A percentile compares a stretch with the other conserved stretches of the same genome.
Evolutionary conservation across 2,888 invertebrate genomes (phyloP).

Genomic region (Mechanitis mazaeus): DNA sequence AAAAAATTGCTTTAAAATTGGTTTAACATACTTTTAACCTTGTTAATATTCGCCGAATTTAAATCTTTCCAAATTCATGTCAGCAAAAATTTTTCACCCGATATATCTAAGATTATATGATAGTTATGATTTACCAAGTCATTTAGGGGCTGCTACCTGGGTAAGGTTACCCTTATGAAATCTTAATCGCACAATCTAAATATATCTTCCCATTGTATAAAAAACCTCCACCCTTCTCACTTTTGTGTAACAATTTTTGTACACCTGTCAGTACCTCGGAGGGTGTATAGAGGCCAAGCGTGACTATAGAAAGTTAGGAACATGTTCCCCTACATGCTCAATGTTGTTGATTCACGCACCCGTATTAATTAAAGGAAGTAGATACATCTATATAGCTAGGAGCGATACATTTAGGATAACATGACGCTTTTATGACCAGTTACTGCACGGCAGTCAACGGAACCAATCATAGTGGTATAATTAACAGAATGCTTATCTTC

Average conservation of each 20-base stretch:
- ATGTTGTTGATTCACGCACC: slow-evolving; percentile 47
- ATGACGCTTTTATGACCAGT: slow-evolving; percentile 28
- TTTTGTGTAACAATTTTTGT: slow-evolving; percentile 23
- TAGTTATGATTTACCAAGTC: neutral
- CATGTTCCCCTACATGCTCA: slow-evolving; percentile 42
- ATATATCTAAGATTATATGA: neutral
- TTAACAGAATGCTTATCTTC: slow-evolving; percentile 39
- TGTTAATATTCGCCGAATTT: too few relatives aligned
- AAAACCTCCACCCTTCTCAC: slow-evolving; percentile 12
- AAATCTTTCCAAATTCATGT: too few relatives aligned
- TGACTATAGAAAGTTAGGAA: slow-evolving; percentile 54
- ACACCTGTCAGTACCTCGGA: slow-evolving; percentile 42
- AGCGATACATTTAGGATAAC: slow-evolving; percentile 33
- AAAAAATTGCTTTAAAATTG: too few relatives aligned
- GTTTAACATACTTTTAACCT: too few relatives aligned
- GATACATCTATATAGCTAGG: slow-evolving; percentile 38
- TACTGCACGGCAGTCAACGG: slow-evolving; percentile 34
- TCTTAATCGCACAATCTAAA: neutral
- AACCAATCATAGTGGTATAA: slow-evolving; percentile 34
- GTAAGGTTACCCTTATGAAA: neutral
- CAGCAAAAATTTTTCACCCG: too few relatives aligned
- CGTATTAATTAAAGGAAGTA: slow-evolving; percentile 50
- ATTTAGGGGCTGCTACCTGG: neutral
- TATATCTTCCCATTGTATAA: slow-evolving; percentile 2
- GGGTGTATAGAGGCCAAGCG: slow-evolving; percentile 42